Conservation (phyloP, 2,797 vertebrate genomes). For the Gila robusta region DNA sequence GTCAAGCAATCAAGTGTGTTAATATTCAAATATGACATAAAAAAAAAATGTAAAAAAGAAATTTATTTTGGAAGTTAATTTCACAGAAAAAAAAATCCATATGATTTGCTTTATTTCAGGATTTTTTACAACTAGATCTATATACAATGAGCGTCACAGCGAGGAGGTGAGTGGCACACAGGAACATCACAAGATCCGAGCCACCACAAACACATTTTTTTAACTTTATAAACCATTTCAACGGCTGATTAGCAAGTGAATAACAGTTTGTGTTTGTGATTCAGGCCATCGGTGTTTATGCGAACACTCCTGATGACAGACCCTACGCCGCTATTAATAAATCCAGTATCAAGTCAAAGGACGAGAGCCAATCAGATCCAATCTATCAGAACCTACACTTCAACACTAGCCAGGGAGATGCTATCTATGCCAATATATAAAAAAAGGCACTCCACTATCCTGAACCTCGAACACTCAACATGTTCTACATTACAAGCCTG, state of each 20-base stretch:
- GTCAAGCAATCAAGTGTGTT: background rate
- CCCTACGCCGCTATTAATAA: background rate
- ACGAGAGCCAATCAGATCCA: background rate
- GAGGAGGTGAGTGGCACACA: constrained; percentile 5
- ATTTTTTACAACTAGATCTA: background rate
- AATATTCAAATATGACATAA: background rate
- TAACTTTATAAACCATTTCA: background rate
- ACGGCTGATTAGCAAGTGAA: background rate
- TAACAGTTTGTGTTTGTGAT: background rate
- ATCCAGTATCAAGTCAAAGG: background rate
- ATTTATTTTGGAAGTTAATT: background rate
- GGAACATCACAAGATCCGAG: background rate
- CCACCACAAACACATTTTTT: background rate
- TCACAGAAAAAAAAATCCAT: background rate
- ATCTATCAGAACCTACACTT: constrained; percentile 14
- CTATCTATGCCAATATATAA: background rate
- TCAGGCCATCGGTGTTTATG: background rate
- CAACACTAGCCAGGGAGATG: background rate
- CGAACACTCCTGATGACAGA: background rate
- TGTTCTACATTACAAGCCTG: background rate
- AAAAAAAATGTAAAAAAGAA: no score
- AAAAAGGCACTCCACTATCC: background rate
- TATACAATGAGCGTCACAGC: background rate
- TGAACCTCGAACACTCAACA: no score
- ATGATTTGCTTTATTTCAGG: constrained; percentile 2